Evolutionary conservation across 2,888 invertebrate species (phyloP).

Genomic region (Cerceris rybyensis): DNA sequence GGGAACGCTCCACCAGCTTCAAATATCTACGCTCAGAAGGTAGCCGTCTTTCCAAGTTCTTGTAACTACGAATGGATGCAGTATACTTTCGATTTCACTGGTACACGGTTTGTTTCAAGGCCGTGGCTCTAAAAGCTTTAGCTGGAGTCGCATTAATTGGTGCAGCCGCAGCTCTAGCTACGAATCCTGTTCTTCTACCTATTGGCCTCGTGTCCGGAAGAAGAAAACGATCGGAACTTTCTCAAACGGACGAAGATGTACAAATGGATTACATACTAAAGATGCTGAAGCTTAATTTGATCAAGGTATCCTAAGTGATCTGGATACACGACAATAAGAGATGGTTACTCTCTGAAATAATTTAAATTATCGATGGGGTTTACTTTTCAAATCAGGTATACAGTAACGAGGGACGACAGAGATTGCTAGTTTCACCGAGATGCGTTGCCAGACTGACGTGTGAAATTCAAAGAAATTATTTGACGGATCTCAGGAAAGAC

Average conservation of each 20-base stretch:
- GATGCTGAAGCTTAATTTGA: constrained; percentile 66
- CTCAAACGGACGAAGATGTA: constrained; percentile 42
- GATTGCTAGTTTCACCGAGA: constrained; percentile 67
- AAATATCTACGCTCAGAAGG: constrained; percentile 76
- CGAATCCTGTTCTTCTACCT: constrained; percentile 90
- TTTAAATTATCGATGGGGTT: not conserved
- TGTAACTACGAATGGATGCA: not conserved
- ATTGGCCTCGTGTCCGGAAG: constrained; percentile 88
- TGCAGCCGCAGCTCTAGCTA: constrained; percentile 90
- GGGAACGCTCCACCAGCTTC: constrained; percentile 49
- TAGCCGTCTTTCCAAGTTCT: constrained; percentile 11
- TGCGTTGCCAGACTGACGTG: constrained; percentile 79
- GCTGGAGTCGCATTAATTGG: constrained; percentile 91
- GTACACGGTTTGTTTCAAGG: constrained; percentile 80
- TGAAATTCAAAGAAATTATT: constrained; percentile 76
- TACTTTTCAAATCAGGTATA: constrained; percentile 22
- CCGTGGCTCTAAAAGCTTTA: constrained; percentile 86
- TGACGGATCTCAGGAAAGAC: constrained; percentile 66
- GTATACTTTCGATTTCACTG: not conserved
- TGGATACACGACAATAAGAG: not conserved
- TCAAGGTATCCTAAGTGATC: constrained; percentile 58
- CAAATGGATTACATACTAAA: constrained; percentile 61
- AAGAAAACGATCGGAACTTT: constrained; percentile 81
- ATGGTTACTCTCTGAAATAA: not conserved
- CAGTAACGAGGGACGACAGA: constrained; percentile 2